These are phyloP conservation scores for Channa striata DNA, from an alignment of 2,797 vertebrate genomes.

Conservation along the genomic window DNA sequence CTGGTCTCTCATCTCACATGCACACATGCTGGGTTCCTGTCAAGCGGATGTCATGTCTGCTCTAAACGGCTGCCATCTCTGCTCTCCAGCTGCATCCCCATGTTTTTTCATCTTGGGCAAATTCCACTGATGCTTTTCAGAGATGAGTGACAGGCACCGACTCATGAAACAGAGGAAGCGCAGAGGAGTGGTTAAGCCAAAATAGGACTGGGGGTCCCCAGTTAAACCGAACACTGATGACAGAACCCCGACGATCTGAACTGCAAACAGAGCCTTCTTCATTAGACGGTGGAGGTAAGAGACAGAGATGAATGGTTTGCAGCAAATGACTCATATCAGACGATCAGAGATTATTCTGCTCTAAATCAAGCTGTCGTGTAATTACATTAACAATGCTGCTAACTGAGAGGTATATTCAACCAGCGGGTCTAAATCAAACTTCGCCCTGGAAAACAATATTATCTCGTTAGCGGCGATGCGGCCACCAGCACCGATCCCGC, in stretches of 20 bases:
- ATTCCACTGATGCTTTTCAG: constrained; percentile 66
- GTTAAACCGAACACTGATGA: constrained; percentile 55
- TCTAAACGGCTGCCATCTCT: constrained; percentile 79
- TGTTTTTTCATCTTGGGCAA: constrained; percentile 79
- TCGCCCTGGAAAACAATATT: constrained; percentile 63
- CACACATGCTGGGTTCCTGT: constrained; percentile 77
- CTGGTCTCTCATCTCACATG: constrained; percentile 74
- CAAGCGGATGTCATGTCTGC: constrained; percentile 75
- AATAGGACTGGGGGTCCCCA: constrained; percentile 38
- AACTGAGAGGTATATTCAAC: constrained; percentile 69
- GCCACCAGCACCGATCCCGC: constrained; percentile 51
- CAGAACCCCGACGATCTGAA: constrained; percentile 40
- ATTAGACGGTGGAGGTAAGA: constrained; percentile 31
- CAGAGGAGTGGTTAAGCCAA: constrained; percentile 38
- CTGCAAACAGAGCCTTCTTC: constrained; percentile 55
- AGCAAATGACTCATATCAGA: constrained; percentile 51
- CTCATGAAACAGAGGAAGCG: constrained; percentile 61
- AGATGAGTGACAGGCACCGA: constrained; percentile 70
- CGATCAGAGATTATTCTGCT: constrained; percentile 44
- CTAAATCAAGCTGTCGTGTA: constrained; percentile 58
- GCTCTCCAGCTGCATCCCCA: constrained; percentile 73
- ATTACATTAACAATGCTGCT: constrained; percentile 62
- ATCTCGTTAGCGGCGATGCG: constrained; percentile 64
- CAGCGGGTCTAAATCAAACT: constrained; percentile 61
- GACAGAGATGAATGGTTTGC: constrained; percentile 27